Evolutionary conservation across 2,113 vertebrate species (phyloP), one percentile per base, ranked within the genome.

Genomic region (Montifringilla adamsi): DNA sequence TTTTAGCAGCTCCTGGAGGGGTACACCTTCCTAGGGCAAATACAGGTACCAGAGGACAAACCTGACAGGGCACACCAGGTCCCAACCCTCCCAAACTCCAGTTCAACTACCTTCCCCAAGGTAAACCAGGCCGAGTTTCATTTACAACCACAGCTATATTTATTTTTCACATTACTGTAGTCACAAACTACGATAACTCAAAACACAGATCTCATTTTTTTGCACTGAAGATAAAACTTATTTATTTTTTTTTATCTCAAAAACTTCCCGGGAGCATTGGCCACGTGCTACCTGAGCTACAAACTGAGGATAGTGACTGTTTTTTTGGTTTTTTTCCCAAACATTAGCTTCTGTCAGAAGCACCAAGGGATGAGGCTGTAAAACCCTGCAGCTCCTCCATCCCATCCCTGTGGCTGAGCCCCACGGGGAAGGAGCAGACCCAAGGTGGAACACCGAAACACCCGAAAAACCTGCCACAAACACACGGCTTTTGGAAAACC

Each of bases 251-350:
- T 17, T 3, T 59, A 5, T 26, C 7, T 44, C n/a, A 16, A 44
- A 63, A 64, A 22, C 19, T 17, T 41, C 43, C 12, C 2, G 1
- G 11, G 16, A 86, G 12, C 50, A 15, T 18, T 23, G 13, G 39
- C 6, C 22, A 26, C 0, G 7, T 7, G 53, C 39, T n/a, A n/a
- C n/a, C n/a, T 0, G 18, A 67, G 37, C 17, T 11, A 5, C 41
- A 60, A 63, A 5, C 4, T 21, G 27, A 66, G 37, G 19, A n/a
- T 4, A 2, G 0, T 0, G 6, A 33, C 10, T 37, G 37, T 37
- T 37, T 37, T 37, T 37, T 37, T 30, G 20, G 2, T 0, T 3
- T 37, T 3, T 37, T n/a, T 19, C 12, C 24, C 47, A 43, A 70
- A 9, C 30, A 26, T 70, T 12, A 33, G 44, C n/a, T 17, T 0